Percentiles rank a stretch among this genome's conserved stretches.
Conservation (phyloP, 2,888 invertebrate genomes). For the Orthosia gothica region DNA sequence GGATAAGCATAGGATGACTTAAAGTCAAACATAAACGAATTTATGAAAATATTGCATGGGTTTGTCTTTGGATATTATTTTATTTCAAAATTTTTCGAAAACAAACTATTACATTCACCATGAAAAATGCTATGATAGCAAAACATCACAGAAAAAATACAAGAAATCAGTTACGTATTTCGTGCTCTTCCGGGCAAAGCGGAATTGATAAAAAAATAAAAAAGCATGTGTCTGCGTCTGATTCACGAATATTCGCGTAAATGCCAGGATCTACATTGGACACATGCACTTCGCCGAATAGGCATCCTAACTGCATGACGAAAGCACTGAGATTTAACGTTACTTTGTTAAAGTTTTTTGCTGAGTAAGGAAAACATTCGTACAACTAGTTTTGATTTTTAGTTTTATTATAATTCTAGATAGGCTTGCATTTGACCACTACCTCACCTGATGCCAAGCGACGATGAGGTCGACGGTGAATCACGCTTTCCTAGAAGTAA, state of each 20-base stretch:
- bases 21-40: neutral
- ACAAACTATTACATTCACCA: too few relatives aligned
- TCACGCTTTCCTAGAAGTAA: too few relatives aligned
- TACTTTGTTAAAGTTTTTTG: neutral
- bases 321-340: slow-evolving; percentile 24
- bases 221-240: slow-evolving; percentile 27
- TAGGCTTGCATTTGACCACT: too few relatives aligned
- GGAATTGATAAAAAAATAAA: slow-evolving; percentile 2
- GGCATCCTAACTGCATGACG: slow-evolving; percentile 25
- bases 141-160: neutral
- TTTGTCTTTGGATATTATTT: neutral
- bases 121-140: neutral
- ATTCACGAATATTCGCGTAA: slow-evolving; percentile 50
- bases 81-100: too few relatives aligned
- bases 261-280: slow-evolving; percentile 48
- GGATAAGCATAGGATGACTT: too few relatives aligned
- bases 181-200: slow-evolving; percentile 4
- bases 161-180: neutral
- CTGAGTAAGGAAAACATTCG: slow-evolving; percentile 3
- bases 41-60: neutral
- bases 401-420: too few relatives aligned
- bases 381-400: neutral
- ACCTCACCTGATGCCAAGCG: too few relatives aligned
- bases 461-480: too few relatives aligned
- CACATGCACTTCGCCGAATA: slow-evolving; percentile 58